Base-by-base conservation (phyloP, 64 coral and sea anemone genomes). In the Catalaphyllia jardinei region DNA sequence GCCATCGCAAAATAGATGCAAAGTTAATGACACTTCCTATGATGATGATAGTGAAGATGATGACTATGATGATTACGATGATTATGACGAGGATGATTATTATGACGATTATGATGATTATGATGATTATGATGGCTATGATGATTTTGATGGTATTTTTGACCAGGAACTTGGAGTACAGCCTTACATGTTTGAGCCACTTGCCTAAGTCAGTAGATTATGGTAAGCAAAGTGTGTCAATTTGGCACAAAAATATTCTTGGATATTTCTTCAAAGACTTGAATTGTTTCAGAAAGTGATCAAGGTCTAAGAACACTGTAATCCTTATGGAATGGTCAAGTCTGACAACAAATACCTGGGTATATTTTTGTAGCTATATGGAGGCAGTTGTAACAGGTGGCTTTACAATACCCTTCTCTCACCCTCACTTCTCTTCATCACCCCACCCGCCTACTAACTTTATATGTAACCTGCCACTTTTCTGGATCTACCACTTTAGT, bases 31-130 rank as follows among this genome's bases (percentile, higher is more conserved):
- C 72, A 38, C 11, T 22, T 14, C 14, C 6, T 55, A 73, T 25
- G 73, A 88, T 57, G 78, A 92, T 33, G 49, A 62, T 62, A 59
- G 67, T 50, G 80, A 92, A 14, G 20, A 78, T n/a, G 57, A 77
- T 15, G 46, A 86, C 71, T 14, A 77, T 79, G 55, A 86, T 72
- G 31, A 82, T 16, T 86, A 86, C 75, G 74, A 86, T 42, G 72
- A 79, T 65, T 31, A 92, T 78, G 87, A 75, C 11, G 55, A n/a
- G 6, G 49, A 62, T 15, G 87, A 89, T 27, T 57, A 62, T 38
- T 77, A 62, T 31, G 80, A 86, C 71, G 71, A 86, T 35, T 57
- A 86, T 1, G 90, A 78, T 33, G 75, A 74, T 84, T 65, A 75
- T 33, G 27, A 27, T 3, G 49, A 86, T 84, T 65, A 75, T n/a